Evolutionary conservation across 2,113 vertebrate genomes (phyloP), one percentile per base, ranked within the genome.

Genomic region (Solea senegalensis): DNA sequence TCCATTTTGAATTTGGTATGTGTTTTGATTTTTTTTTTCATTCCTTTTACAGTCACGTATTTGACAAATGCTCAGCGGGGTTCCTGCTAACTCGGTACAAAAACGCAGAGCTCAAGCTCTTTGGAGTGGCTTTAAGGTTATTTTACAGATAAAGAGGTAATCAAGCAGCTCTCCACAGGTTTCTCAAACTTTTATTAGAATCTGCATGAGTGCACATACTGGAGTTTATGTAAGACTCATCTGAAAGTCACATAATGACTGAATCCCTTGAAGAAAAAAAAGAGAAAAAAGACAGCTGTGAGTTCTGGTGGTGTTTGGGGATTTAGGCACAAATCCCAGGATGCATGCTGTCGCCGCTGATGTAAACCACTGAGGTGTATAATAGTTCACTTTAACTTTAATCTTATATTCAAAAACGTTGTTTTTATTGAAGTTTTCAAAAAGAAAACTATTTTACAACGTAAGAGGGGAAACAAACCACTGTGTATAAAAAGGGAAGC

Each of bases 161-260:
- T 77, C 60, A 76, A 51, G 62, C 26, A 46, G 46, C 6, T 4
- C 44, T 28, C 21, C 34, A 46, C 53, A 62, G n/a, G 13, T 45
- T 61, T 46, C 60, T 21, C 70, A 43, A 68, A 68, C 46, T 65
- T 76, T 70, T 65, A 4, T 44, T 10, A 58, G 41, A 65, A 9
- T 26, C 65, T 45, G 58, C 1, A 1, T 28, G 50, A 50, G 26
- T 46, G 51, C 61, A 39, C 14, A 34, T 63, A 59, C 67, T 78
- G 40, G 15, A 72, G 57, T 72, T 83, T 65, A 80, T 74, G 62
- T 49, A 28, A 67, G 59, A 75, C 52, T 69, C 63, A 75, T 75
- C 67, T 81, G 52, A 78, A 66, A 84, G 69, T 77, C 48, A 60
- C 7, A 76, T 75, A 77, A 86, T 81, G 74, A 86, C 81, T 81